A percentile compares a stretch with the other conserved stretches of the same genome.
phyloP scores from a whole-genome alignment of 2,113 vertebrate genomes.

The Leucopsar rothschildi region DNA sequence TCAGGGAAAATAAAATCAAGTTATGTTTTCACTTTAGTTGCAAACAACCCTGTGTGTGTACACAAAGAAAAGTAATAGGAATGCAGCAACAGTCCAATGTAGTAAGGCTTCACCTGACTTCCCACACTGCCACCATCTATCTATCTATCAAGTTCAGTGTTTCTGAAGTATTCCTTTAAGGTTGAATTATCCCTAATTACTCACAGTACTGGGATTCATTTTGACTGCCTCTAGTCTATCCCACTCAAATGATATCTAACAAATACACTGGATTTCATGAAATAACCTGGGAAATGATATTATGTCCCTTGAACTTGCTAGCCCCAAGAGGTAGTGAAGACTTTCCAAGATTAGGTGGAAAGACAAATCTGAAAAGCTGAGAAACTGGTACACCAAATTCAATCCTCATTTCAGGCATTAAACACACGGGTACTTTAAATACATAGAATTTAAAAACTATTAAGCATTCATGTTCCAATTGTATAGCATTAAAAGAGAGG shows the following conservation, averaged over 20 bases:
- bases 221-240: not conserved
- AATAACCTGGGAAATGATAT: not conserved
- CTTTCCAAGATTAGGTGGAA: not conserved
- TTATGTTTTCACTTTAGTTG: not conserved
- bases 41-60: not conserved
- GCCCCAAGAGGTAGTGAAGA: not conserved
- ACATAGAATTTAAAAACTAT: not conserved
- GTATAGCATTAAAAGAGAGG: not conserved
- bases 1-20: not conserved
- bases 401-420: not conserved
- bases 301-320: not conserved
- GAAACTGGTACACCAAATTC: not conserved
- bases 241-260: not conserved
- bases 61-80: not conserved
- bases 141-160: not conserved
- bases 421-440: not conserved
- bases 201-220: not conserved
- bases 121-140: not conserved
- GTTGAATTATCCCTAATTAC: not conserved
- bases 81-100: not conserved
- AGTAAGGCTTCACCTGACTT: not conserved
- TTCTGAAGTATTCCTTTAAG: not conserved
- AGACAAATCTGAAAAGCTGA: not conserved
- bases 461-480: not conserved
- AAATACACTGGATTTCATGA: not conserved